These are phyloP conservation scores for Ceratina japonica DNA, from an alignment of 1,140 invertebrate genomes.

Conservation along the genomic window DNA sequence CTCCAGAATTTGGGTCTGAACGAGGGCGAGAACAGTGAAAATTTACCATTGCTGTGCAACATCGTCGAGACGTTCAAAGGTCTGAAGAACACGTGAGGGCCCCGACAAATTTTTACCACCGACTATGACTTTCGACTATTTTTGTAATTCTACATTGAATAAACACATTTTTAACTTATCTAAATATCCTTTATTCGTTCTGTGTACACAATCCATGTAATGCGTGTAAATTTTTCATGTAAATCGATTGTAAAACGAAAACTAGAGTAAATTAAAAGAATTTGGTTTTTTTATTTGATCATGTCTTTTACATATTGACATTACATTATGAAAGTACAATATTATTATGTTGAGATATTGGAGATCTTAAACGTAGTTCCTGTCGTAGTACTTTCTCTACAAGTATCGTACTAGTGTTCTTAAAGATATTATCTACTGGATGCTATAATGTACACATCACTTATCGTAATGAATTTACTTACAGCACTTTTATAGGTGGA, in stretches of 20 bases:
- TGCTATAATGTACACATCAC: slow-evolving; percentile 64
- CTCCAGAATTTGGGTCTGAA: slow-evolving; percentile 71
- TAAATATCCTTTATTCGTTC: slow-evolving; percentile 8
- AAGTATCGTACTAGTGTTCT: slow-evolving; percentile 49
- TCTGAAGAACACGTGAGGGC: slow-evolving; percentile 58
- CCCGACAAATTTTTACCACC: slow-evolving; percentile 3
- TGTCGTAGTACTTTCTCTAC: slow-evolving; percentile 38
- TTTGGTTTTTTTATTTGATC: slow-evolving; percentile 68
- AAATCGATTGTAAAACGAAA: slow-evolving; percentile 35
- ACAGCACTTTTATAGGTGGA: slow-evolving; percentile 50
- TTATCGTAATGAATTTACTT: slow-evolving; percentile 59
- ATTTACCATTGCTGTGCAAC: slow-evolving; percentile 73
- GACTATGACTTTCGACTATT: too few species aligned
- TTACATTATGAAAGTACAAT: slow-evolving; percentile 73
- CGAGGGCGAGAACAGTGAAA: slow-evolving; percentile 70
- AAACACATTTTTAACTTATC: neutral
- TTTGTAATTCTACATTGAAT: neutral
- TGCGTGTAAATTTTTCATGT: neutral
- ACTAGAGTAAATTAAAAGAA: slow-evolving; percentile 62
- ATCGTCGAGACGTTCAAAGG: slow-evolving; percentile 73
- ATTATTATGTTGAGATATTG: slow-evolving; percentile 57
- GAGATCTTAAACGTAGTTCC: slow-evolving; percentile 55
- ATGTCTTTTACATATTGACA: slow-evolving; percentile 69
- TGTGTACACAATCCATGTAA: neutral
- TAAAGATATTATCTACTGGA: slow-evolving; percentile 53